Percentiles rank a stretch among this genome's conserved stretches.
phyloP scores from a whole-genome alignment of 1,140 invertebrate species.

The Drosophila albomicans region DNA sequence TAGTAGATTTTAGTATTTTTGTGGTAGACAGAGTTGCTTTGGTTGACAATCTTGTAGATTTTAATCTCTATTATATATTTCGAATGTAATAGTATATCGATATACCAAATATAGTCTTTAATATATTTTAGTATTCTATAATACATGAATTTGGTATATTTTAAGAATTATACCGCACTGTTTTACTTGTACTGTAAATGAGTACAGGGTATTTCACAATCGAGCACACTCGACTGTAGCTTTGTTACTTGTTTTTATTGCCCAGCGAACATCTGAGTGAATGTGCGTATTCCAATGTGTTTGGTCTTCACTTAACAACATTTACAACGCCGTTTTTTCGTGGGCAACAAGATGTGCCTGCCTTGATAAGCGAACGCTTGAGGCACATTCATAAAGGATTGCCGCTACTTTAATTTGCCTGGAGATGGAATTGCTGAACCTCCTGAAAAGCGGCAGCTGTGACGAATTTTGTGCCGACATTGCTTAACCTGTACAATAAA shows the following conservation, averaged over 20 bases:
- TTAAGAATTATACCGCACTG: too few relatives aligned
- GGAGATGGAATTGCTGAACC: neutral
- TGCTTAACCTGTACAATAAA: constrained; percentile 1
- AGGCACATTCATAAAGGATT: constrained; percentile 31
- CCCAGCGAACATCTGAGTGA: neutral
- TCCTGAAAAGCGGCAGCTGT: neutral
- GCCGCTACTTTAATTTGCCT: constrained; percentile 15
- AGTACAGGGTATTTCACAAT: accelerated
- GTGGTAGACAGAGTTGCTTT: too few relatives aligned
- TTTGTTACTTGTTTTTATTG: constrained; percentile 22
- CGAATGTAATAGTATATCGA: too few relatives aligned
- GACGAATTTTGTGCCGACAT: neutral
- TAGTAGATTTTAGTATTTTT: too few relatives aligned
- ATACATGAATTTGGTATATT: too few relatives aligned
- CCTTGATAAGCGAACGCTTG: constrained; percentile 11
- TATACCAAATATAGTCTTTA: too few relatives aligned
- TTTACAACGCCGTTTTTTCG: constrained; percentile 14
- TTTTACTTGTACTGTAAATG: too few relatives aligned
- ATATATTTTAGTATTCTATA: too few relatives aligned
- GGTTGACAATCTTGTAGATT: too few relatives aligned
- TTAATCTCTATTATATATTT: too few relatives aligned
- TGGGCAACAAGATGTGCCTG: constrained; percentile 4
- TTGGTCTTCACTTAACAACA: constrained; percentile 24
- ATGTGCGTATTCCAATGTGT: neutral
- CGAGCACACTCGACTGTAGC: too few relatives aligned